phyloP scores from a whole-genome alignment of 1,140 invertebrate genomes.

The Orchesella cincta region DNA sequence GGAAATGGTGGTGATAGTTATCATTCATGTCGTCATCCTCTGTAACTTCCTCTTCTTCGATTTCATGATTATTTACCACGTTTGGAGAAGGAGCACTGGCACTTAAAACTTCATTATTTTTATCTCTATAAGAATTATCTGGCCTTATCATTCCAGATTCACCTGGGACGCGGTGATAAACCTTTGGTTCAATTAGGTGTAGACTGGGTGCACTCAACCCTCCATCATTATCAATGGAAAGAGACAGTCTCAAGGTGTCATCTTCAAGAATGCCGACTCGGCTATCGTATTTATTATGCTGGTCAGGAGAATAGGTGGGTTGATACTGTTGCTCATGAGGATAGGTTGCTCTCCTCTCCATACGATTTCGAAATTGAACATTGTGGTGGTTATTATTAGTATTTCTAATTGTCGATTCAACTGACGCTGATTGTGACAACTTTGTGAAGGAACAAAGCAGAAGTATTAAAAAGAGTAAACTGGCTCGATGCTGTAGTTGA shows the following conservation, averaged over 20 bases:
- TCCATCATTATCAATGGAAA: slow-evolving; percentile 5
- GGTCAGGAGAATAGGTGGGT: slow-evolving; percentile 3
- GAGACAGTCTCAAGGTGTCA: neutral
- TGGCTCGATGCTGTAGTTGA: too few species aligned
- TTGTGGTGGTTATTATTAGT: too few species aligned
- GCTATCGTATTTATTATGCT: slow-evolving; percentile 16
- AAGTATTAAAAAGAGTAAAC: too few species aligned
- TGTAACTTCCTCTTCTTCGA: neutral
- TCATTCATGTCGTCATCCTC: neutral
- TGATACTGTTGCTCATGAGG: neutral
- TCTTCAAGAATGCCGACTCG: slow-evolving; percentile 10
- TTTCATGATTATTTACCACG: too few species aligned
- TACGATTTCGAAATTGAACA: too few species aligned
- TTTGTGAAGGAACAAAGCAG: too few species aligned
- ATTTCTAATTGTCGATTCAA: too few species aligned
- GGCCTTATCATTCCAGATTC: slow-evolving; percentile 23
- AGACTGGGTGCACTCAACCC: neutral
- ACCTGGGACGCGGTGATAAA: neutral
- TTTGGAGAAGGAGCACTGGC: neutral
- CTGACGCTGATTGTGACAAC: too few species aligned
- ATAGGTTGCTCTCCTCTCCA: too few species aligned
- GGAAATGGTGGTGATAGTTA: slow-evolving; percentile 20
- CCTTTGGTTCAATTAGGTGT: neutral
- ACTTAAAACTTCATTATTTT: neutral
- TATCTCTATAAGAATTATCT: too few species aligned